phyloP scores from a whole-genome alignment of 2,113 vertebrate genomes.

The Eptatretus burgeri region DNA sequence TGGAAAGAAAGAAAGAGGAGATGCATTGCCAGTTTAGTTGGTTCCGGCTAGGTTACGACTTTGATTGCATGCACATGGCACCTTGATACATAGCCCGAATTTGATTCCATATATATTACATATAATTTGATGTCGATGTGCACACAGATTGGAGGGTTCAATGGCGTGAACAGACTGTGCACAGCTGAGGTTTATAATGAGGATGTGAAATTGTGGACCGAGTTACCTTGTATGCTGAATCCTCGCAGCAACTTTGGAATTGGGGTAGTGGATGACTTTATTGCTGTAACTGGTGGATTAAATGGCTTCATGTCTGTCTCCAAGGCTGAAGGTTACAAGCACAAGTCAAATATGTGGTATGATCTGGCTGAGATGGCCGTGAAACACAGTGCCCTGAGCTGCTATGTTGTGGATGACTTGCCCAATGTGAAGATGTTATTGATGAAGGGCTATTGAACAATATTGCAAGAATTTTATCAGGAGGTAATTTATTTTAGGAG shows the following conservation, averaged over 20 bases:
- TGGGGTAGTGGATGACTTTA: constrained; percentile 22
- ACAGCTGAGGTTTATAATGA: constrained; percentile 29
- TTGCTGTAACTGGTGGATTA: constrained; percentile 29
- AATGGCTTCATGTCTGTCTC: constrained; percentile 23
- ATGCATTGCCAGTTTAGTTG: no score
- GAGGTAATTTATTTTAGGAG: no score
- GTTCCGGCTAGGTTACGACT: no score
- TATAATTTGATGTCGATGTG: no score
- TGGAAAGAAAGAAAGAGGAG: no score
- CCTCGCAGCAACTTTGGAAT: constrained; percentile 49
- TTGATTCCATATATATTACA: no score
- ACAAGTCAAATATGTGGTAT: constrained; percentile 20
- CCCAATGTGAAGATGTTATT: constrained; percentile 23
- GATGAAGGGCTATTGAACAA: no score
- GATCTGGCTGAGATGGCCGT: constrained; percentile 20
- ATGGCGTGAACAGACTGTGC: constrained; percentile 20
- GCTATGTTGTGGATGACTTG: constrained; percentile 35
- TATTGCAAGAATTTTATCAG: no score
- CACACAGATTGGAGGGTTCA: constrained; percentile 20
- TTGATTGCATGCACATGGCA: no score
- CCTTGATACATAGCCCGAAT: no score
- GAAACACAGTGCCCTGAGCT: constrained; percentile 33
- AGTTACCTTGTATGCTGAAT: constrained; percentile 20
- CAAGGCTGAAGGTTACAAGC: constrained; percentile 23
- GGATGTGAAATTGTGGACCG: constrained; percentile 17